Evolutionary conservation across 2,888 invertebrate species (phyloP), one percentile per base, ranked within the genome.

Genomic region (Alsophila aescularia): DNA sequence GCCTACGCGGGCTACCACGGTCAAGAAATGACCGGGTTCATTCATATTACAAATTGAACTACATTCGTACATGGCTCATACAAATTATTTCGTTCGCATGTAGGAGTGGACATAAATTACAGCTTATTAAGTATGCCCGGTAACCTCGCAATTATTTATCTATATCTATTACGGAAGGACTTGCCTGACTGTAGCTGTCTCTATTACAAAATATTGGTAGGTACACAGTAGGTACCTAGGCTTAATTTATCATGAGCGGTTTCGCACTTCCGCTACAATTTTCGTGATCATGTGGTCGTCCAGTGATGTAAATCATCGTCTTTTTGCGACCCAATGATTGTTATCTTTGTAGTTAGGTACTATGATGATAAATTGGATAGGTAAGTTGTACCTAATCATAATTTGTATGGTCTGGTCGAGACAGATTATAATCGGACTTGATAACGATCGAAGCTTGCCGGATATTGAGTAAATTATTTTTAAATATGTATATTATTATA

Each of bases 161-260:
- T 48, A 34, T 51, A 52, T 53, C 52, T 42, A 35, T 50, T 57
- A 54, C 60, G 58, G 61, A 64, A 61, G 58, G 36, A 54, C 34
- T 13, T 47, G 37, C 21, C 35, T 59, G 52, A 49, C 58, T 44
- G 57, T 36, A 55, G 43, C 50, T 36, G 18, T 41, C 21, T 13
- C 12, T 50, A 37, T 21, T 31, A 40, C 40, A 42, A 56, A 55
- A 50, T 51, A 15, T 44, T 36, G 52, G 31, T 32, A 24, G n/a
- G 24, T 51, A 34, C 5, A 12, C 14, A 41, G 41, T 32, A 56
- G 49, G 55, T 52, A 41, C 45, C 32, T 52, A 40, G 24, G 42
- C 21, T 44, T 39, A 40, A 49, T 54, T 49, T 49, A 44, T 54
- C 37, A 37, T 54, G 27, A 24, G 8, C 35, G 5, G 15, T 47